Conservation (phyloP, 2,113 vertebrate genomes). For the Acinonyx jubatus region DNA sequence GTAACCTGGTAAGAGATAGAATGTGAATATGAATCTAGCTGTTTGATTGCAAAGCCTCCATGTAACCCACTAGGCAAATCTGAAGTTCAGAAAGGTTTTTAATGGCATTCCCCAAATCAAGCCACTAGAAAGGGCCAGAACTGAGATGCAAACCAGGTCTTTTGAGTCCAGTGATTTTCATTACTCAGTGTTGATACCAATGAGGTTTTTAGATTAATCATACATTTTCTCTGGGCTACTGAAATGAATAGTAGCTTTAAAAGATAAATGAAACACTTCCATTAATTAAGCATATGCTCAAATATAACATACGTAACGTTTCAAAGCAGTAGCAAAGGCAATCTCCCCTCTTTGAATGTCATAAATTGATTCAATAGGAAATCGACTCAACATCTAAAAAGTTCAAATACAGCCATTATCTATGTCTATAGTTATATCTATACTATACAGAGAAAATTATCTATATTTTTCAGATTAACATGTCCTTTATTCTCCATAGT, state of each 20-base stretch:
- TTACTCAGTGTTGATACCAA: neutral
- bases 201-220: neutral
- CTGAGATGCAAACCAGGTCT: neutral
- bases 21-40: neutral
- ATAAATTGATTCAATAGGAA: slow-evolving; percentile 9
- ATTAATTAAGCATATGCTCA: neutral
- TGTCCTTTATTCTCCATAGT: neutral
- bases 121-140: neutral
- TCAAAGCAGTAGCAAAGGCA: neutral
- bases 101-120: neutral
- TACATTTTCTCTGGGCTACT: neutral
- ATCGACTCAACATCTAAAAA: neutral
- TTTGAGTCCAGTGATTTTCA: neutral
- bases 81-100: neutral
- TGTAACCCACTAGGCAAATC: neutral
- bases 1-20: neutral
- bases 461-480: neutral
- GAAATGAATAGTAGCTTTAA: neutral
- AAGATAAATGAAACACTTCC: neutral
- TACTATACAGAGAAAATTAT: neutral
- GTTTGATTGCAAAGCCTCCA: neutral
- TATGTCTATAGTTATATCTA: neutral
- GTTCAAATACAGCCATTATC: neutral
- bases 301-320: neutral
- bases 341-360: neutral